phyloP scores from a whole-genome alignment of 2,888 invertebrate species.

The Icerya purchasi region DNA sequence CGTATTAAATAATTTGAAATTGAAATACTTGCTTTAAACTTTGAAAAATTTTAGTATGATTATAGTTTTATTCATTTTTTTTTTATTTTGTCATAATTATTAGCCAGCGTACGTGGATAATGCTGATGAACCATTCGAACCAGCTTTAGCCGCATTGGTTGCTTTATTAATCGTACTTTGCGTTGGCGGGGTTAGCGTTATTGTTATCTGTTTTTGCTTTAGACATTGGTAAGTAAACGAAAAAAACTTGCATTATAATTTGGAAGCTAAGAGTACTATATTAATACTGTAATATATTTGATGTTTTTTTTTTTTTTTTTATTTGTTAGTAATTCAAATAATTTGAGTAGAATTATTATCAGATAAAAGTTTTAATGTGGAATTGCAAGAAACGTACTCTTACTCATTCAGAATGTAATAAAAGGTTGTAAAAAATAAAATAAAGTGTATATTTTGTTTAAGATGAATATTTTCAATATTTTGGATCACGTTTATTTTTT shows the following conservation, averaged over 20 bases:
- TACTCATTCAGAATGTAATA: no score
- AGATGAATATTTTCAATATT: no score
- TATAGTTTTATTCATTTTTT: conserved; percentile 16
- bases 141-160: conserved; percentile 64
- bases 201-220: conserved; percentile 69
- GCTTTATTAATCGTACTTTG: conserved; percentile 64
- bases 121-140: conserved; percentile 57
- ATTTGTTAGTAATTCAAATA: neutral
- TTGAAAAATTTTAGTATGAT: no score
- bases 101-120: conserved; percentile 40
- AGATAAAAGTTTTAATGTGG: no score
- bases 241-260: neutral
- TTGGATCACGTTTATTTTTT: no score
- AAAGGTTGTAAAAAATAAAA: no score
- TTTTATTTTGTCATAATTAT: conserved; percentile 6
- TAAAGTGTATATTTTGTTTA: no score
- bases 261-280: neutral
- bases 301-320: no score
- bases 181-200: conserved; percentile 66
- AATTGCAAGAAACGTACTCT: no score
- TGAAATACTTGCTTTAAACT: no score
- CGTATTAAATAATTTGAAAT: conserved; percentile 2
- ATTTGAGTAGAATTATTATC: neutral
- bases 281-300: neutral
- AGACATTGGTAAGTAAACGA: conserved; percentile 50